Evolutionary conservation across 2,113 vertebrate genomes (phyloP).

Genomic region (Erythrocercus mccallii): DNA sequence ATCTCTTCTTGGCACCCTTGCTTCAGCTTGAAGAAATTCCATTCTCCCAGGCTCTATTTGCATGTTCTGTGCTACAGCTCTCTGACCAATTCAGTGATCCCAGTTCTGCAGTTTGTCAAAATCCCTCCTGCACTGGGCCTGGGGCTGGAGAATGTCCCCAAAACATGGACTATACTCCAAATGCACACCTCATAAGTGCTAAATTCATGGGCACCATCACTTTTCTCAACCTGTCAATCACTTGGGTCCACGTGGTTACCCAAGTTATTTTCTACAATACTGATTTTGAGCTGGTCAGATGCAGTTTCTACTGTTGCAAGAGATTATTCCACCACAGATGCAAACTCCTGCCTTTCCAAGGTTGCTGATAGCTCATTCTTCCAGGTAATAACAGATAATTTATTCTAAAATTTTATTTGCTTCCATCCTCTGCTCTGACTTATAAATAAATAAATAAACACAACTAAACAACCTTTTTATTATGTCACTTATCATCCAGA

Average conservation of each 20-base stretch:
- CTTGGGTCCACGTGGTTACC: rapidly evolving
- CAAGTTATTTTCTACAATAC: neutral
- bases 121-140: neutral
- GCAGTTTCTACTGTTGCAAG: neutral
- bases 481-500: neutral
- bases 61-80: neutral
- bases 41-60: neutral
- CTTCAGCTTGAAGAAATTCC: neutral
- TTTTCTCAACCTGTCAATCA: neutral
- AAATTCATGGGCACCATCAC: neutral
- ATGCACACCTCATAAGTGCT: neutral
- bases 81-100: neutral
- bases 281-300: neutral
- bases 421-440: neutral
- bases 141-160: neutral
- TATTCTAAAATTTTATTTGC: neutral
- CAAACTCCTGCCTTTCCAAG: neutral
- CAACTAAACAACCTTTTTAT: neutral
- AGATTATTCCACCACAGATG: neutral
- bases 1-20: neutral
- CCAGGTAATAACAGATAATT: neutral
- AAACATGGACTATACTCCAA: neutral
- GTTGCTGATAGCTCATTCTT: neutral
- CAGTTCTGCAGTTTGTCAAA: neutral
- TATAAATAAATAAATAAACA: neutral